A percentile compares a stretch with the other conserved stretches of the same genome.
phyloP scores from a whole-genome alignment of 92 coral and sea anemone species.

The Epizoanthus scotinus region DNA sequence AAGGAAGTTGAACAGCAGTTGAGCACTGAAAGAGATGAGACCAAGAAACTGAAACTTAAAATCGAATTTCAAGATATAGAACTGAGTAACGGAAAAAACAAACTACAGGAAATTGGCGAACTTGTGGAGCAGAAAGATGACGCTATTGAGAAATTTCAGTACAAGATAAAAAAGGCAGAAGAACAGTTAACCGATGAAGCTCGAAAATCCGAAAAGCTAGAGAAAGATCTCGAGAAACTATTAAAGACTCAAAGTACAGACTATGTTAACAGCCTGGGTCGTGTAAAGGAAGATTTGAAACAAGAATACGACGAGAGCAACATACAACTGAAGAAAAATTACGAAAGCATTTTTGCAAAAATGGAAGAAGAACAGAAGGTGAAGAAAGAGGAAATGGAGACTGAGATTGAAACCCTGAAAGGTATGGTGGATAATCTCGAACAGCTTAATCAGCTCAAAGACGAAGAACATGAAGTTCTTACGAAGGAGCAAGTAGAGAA shows the following conservation, averaged over 20 bases:
- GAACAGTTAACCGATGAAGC: slow-evolving; percentile 65
- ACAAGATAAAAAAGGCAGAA: slow-evolving; percentile 52
- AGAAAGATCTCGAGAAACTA: slow-evolving; percentile 59
- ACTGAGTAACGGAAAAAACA: slow-evolving; percentile 44
- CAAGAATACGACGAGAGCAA: slow-evolving; percentile 76
- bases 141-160: slow-evolving; percentile 53
- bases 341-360: slow-evolving; percentile 72
- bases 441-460: slow-evolving; percentile 79
- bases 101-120: slow-evolving; percentile 52
- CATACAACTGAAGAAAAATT: slow-evolving; percentile 64
- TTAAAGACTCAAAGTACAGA: slow-evolving; percentile 66
- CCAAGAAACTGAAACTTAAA: slow-evolving; percentile 34
- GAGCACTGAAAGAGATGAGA: slow-evolving; percentile 42
- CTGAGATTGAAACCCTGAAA: slow-evolving; percentile 78
- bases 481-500: slow-evolving; percentile 71
- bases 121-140: slow-evolving; percentile 60
- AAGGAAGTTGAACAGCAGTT: slow-evolving; percentile 52
- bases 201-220: slow-evolving; percentile 56
- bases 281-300: slow-evolving; percentile 66
- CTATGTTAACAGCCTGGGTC: slow-evolving; percentile 66
- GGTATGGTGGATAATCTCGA: slow-evolving; percentile 91
- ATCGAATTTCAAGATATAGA: slow-evolving; percentile 50
- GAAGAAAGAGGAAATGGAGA: slow-evolving; percentile 70
- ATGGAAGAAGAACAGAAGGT: slow-evolving; percentile 77
- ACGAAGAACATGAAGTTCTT: slow-evolving; percentile 72